These are phyloP conservation scores for Sapajus apella DNA, from an alignment of 2,113 vertebrate species.

Conservation along the genomic window DNA sequence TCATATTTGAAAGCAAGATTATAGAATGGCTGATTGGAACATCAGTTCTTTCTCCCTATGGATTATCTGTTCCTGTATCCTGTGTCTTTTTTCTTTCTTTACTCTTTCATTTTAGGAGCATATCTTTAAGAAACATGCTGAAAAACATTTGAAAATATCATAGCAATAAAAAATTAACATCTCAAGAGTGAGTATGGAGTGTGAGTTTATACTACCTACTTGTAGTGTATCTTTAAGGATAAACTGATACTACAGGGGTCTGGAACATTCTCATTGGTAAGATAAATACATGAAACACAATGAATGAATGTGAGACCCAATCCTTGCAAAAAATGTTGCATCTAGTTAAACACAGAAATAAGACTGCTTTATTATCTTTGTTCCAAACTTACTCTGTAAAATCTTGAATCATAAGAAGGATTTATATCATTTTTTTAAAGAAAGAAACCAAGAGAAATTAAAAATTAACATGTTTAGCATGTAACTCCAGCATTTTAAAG, in stretches of 20 bases:
- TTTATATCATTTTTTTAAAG: not conserved
- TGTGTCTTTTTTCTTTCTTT: not conserved
- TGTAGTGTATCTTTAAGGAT: not conserved
- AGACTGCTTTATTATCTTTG: not conserved
- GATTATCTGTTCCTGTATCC: not conserved
- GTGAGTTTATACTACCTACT: not conserved
- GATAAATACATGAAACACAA: not conserved
- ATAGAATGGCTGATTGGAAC: not conserved
- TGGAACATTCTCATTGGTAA: not conserved
- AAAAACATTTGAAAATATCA: not conserved
- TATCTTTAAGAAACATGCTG: not conserved
- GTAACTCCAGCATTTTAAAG: not conserved
- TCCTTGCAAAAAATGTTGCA: not conserved
- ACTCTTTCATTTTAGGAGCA: not conserved
- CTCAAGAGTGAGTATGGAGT: not conserved
- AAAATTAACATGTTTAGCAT: not conserved
- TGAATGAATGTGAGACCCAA: not conserved
- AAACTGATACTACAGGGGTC: not conserved
- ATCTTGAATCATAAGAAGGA: not conserved
- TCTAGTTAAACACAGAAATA: not conserved
- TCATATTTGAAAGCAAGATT: not conserved
- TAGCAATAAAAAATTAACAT: not conserved
- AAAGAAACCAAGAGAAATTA: not conserved
- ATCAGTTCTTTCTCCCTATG: not conserved
- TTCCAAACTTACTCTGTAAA: not conserved